These are phyloP conservation scores for Campylomormyrus tamandua DNA, from an alignment of 2,113 vertebrate genomes.

Conservation along the genomic window DNA sequence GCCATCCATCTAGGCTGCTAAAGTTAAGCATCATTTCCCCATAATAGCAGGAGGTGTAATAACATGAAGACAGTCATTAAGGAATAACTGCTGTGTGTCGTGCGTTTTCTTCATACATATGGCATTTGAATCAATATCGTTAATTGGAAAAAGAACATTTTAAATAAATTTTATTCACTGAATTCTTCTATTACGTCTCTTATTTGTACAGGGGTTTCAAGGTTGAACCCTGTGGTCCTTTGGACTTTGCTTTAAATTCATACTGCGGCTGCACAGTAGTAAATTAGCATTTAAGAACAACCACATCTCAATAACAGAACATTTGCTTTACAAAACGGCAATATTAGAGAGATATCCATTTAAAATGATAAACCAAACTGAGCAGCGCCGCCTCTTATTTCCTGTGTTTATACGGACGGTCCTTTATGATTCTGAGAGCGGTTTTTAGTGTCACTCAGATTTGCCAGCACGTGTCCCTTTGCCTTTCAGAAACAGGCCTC, in stretches of 20 bases:
- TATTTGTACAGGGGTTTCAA: not conserved
- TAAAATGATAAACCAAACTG: not conserved
- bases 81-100: not conserved
- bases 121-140: not conserved
- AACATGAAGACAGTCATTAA: constrained; percentile 47
- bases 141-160: not conserved
- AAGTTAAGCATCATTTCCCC: constrained; percentile 66
- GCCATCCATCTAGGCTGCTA: constrained; percentile 38
- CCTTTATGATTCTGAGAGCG: not conserved
- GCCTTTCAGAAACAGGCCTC: not conserved
- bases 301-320: not conserved
- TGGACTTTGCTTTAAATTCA: not conserved
- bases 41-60: constrained; percentile 56
- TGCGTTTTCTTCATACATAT: not conserved
- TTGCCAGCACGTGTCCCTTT: not conserved
- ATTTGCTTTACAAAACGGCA: not conserved
- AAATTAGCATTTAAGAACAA: not conserved
- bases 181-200: not conserved
- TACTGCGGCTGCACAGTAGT: not conserved
- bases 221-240: not conserved
- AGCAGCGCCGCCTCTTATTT: not conserved
- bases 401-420: not conserved
- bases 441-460: not conserved
- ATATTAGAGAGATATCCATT: not conserved
- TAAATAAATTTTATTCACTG: not conserved